Evolutionary conservation across 2,113 vertebrate species (phyloP), one percentile per base, ranked within the genome.

Genomic region (Pholis gunnellus): DNA sequence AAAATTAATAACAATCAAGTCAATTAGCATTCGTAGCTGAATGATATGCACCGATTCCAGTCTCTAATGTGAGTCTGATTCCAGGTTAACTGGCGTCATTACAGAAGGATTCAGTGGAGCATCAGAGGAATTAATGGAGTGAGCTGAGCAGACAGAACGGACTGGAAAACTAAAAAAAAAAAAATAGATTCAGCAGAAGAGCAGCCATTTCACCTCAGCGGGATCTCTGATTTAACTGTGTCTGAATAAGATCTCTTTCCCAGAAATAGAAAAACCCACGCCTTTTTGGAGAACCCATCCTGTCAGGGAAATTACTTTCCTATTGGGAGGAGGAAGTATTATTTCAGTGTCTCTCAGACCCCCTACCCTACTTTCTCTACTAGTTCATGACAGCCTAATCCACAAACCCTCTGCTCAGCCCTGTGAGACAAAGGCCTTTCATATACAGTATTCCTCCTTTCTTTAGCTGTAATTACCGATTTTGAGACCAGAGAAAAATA

Each of bases 1-100:
- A 91, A 86, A 94, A 93, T 93, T 89, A 94, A 93, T 94, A 92
- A 93, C 89, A 91, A 90, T 92, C 87, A 89, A 90, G 89, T 84
- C 88, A 88, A 93, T 94, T 93, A 92, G 91, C 89, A 79, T 82
- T 25, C 9, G n/a, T 60, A 48, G 72, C 78, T 14, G 71, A 79
- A 59, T 79, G 84, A 84, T 84, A 79, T 73, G 78, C 86, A 36
- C 75, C 22, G 82, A 85, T 88, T 91, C 77, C 69, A 75, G 25
- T 76, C 73, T 81, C 61, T 89, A 71, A 87, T 90, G 82, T 78
- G 22, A 42, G 75, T 78, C 72, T 68, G 82, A 91, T 93, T 93
- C 77, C 82, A 71, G 88, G 91, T 89, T 90, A 91, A 93, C 91
- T 86, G 87, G 81, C 71, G 31, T 85, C 88, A 87, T 93, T 91